phyloP scores from a whole-genome alignment of 2,888 invertebrate species.

The Fragum whitleyi region DNA sequence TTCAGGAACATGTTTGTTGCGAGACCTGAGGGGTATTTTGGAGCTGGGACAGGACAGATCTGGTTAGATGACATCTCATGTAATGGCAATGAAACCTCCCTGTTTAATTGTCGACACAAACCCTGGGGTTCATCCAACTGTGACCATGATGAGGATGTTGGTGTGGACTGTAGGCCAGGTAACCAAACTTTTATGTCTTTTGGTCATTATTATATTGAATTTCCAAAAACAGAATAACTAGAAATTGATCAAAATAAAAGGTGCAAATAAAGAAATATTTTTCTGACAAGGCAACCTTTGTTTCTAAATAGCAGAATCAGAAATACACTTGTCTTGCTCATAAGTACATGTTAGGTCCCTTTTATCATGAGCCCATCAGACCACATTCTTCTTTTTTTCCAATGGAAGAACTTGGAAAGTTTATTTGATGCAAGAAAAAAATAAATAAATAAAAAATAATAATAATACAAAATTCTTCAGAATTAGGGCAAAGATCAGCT shows the following conservation, averaged over 20 bases:
- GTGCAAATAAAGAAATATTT: not conserved
- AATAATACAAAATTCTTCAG: no score
- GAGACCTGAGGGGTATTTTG: slow-evolving; percentile 47
- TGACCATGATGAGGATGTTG: slow-evolving; percentile 68
- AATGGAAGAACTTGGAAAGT: no score
- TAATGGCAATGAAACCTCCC: slow-evolving; percentile 61
- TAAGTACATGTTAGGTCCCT: no score
- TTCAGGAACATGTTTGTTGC: slow-evolving; percentile 45
- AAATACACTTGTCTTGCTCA: no score
- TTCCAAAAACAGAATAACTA: not conserved
- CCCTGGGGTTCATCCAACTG: slow-evolving; percentile 69
- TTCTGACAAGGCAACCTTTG: no score
- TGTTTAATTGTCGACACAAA: slow-evolving; percentile 59
- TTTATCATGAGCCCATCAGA: no score
- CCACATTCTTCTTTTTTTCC: no score
- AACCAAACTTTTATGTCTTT: not conserved
- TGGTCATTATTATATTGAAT: not conserved
- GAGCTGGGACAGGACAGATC: slow-evolving; percentile 61
- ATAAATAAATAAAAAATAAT: no score
- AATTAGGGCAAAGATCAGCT: no score
- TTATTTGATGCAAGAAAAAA: no score
- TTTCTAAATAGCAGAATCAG: no score
- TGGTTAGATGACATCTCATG: slow-evolving; percentile 72
- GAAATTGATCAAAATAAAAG: not conserved
- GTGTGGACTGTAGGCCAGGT: slow-evolving; percentile 70